Base-by-base conservation (phyloP, 2,797 vertebrate species). In the Pseudomugil tenellus region DNA sequence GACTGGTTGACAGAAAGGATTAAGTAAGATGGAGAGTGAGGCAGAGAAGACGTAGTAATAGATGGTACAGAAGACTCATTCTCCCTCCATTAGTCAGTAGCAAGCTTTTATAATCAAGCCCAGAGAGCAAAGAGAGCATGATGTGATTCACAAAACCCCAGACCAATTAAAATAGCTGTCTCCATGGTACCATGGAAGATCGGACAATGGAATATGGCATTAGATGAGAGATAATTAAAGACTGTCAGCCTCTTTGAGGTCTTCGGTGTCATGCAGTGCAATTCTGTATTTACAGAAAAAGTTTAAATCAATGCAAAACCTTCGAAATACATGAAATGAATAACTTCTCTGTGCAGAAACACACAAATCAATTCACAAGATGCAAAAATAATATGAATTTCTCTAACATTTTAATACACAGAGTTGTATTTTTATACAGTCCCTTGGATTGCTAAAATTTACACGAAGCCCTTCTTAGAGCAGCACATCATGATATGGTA, bases 111-210 rank as follows among this genome's bases (percentile, higher is more conserved):
- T 84, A 86, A 89, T 80, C 80, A 69, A 72, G 63, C 69, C 74
- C 74, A 63, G 67, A 71, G 83, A 87, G 85, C 71, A 81, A 77
- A 67, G 68, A 78, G 72, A 82, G 75, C 74, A 77, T 53, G 66
- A 70, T 66, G 73, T 78, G 70, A 81, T 85, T 83, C 81, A 84
- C 66, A 39, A 55, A 65, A 77, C 58, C 63, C 63, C 57, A 80
- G 79, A 81, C 83, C 79, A 82, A 88, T 82, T 84, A 84, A 77
- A 84, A 76, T 19, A 71, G 29, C 70, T 69, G 63, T 75, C 71
- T 73, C 74, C 68, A 52, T 66, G 48, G 25, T 72, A 59, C 61
- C 26, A 19, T 6, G n/a, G 80, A 66, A 74, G 39, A 67, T 77
- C 21, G 11, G 43, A 73, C 67, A 68, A 61, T 9, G 35, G 21